Evolutionary conservation across 2,888 invertebrate genomes (phyloP), one percentile per base, ranked within the genome.

Genomic region (Archips crataeganus): DNA sequence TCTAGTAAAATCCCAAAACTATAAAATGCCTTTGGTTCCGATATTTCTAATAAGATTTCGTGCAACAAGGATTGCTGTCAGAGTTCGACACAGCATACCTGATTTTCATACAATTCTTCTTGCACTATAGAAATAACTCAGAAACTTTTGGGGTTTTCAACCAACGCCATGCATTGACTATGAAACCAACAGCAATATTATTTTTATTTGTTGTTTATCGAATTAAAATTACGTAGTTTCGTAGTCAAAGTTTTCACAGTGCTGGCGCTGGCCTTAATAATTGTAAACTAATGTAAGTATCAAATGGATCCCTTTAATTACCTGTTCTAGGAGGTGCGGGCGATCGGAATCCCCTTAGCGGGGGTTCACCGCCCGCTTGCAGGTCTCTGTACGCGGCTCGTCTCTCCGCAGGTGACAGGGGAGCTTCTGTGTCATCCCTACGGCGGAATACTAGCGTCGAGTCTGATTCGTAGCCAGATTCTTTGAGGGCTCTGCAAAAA

Each of bases 361-460:
- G 99, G 2, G 99, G 98, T 90, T 99, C 99, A 0, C 99, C 99
- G 0, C 99, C 99, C 74, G 97, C 97, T 87, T 99, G 99, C 72
- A 99, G 96, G 77, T 96, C 97, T 85, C 97, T 97, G 91, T 99
- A 99, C 11, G 97, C 97, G 76, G 97, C 96, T 76, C 97, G 96
- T 81, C 98, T 97, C 85, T 98, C 98, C n/a, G 96, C 95, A 1
- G 98, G 98, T 79, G 97, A 98, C 70, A 98, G 90, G 0, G 96
- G 95, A 0, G 94, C 95, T 77, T 96, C 96, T 34, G 95, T 93
- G 61, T 95, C 95, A 79, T 97, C 97, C 75, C 97, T 96, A 71
- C 97, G 96, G 79, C 97, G 96, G 91, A 98, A 98, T 70, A 98
- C 96, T 74, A 98, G 93, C 60, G 98, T 98, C 6, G 98, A 98